Base-by-base conservation (phyloP, 1,140 invertebrate species). In the Varroa destructor region DNA sequence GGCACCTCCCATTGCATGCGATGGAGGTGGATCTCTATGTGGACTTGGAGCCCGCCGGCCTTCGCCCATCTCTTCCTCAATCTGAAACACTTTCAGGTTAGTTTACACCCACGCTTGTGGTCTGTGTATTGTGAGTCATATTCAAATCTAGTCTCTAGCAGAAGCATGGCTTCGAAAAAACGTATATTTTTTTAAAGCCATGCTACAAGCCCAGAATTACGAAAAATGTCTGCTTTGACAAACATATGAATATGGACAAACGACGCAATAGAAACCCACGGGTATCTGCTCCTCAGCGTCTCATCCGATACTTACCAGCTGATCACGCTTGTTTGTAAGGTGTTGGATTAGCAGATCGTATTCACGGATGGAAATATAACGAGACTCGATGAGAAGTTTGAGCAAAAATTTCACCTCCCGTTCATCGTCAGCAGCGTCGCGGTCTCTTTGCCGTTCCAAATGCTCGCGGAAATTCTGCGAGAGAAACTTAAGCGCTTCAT, bases 401-500 rank as follows among this genome's bases (percentile, higher is more conserved):
- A 93, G 77, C 14, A 93, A 79, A 71, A 87, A 86, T 77, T 88
- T 86, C 42, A 73, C 57, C 46, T 73, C 73, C 54, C 46, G 57
- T 57, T 51, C 46, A 55, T 71, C 37, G 43, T 71, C 55, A 43
- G 40, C 55, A 14, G 8, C 42, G n/a, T 73, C 70, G 70, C 43
- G 71, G 14, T 73, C n/a, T 71, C 54, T 46, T 10, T 73, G 73
- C 36, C 43, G 72, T 57, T 80, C 74, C 77, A 89, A 86, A 78
- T 90, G 89, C 71, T 85, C 84, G 71, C 86, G 85, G 80, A 90
- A 93, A 79, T 90, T 91, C 36, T 87, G 83, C 37, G 83, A 83
- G 42, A 95, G 83, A 56, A 94, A 81, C 73, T 83, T 84, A 72
- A 94, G 82, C 1, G 91, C 90, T 80, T 93, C 90, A 71, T 93